Percentiles rank a stretch among this genome's conserved stretches.
Conservation (phyloP, 2,797 vertebrate species). For the Acanthurus tractus region DNA sequence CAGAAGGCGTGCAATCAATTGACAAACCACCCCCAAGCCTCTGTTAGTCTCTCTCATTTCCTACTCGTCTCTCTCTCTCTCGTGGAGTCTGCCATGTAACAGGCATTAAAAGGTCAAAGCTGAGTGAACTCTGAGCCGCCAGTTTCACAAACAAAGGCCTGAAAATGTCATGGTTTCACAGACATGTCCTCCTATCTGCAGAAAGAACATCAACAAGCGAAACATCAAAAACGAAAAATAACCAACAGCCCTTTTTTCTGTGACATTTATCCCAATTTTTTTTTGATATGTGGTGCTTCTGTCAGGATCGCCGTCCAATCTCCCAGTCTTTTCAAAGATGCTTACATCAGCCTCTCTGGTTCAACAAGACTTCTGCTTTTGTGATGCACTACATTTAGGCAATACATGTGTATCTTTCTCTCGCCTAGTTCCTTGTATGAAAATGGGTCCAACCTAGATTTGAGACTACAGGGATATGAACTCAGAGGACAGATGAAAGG, state of each 20-base stretch:
- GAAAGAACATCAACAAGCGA: slow-evolving; percentile 37
- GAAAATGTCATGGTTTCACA: slow-evolving; percentile 71
- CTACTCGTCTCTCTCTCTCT: slow-evolving; percentile 59
- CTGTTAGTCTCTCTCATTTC: slow-evolving; percentile 45
- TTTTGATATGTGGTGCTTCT: slow-evolving; percentile 22
- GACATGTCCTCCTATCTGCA: slow-evolving; percentile 35
- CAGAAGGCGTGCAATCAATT: slow-evolving; percentile 60
- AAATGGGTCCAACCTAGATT: slow-evolving; percentile 83
- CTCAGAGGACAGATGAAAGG: slow-evolving; percentile 77
- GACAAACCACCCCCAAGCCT: slow-evolving; percentile 34
- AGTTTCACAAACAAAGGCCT: slow-evolving; percentile 66
- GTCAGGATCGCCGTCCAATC: slow-evolving; percentile 24
- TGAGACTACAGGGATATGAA: slow-evolving; percentile 77
- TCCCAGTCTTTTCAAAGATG: slow-evolving; percentile 19
- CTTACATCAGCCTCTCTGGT: slow-evolving; percentile 48
- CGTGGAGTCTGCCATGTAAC: slow-evolving; percentile 46
- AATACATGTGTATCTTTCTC: slow-evolving; percentile 54
- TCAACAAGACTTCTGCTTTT: slow-evolving; percentile 54
- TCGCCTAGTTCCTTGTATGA: slow-evolving; percentile 58
- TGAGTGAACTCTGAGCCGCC: slow-evolving; percentile 61
- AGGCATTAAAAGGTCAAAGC: slow-evolving; percentile 74
- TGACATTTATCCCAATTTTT: slow-evolving; percentile 43
- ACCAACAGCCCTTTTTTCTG: slow-evolving; percentile 18
- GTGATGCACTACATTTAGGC: slow-evolving; percentile 45
- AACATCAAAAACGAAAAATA: slow-evolving; percentile 15